Conservation (phyloP, 1,140 invertebrate species). For the Halictus rubicundus region DNA sequence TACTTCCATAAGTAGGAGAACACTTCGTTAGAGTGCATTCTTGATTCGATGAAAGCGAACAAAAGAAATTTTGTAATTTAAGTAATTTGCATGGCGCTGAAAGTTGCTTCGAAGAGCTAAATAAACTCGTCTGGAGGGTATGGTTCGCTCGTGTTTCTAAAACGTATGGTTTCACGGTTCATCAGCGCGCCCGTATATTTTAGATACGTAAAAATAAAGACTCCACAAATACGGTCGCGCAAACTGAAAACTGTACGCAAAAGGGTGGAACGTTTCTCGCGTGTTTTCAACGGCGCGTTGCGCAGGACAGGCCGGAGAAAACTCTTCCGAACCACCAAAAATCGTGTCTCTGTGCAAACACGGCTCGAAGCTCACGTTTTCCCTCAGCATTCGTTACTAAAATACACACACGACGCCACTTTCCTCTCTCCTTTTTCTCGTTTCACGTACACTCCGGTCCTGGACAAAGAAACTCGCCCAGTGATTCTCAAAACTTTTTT, state of each 20-base stretch:
- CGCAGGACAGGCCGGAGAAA: neutral
- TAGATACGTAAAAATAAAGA: neutral
- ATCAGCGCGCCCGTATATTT: too few species aligned
- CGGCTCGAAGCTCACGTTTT: slow-evolving; percentile 10
- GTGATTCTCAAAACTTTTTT: slow-evolving; percentile 39
- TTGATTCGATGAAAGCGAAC: too few species aligned
- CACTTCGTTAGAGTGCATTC: too few species aligned
- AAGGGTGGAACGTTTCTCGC: neutral
- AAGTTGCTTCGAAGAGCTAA: too few species aligned
- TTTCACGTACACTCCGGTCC: slow-evolving; percentile 32
- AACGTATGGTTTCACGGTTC: too few species aligned
- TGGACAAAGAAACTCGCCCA: slow-evolving; percentile 33
- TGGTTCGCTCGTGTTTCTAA: too few species aligned
- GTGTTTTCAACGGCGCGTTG: neutral
- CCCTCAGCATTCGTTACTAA: slow-evolving; percentile 52
- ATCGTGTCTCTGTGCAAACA: slow-evolving; percentile 36
- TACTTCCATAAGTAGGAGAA: too few species aligned
- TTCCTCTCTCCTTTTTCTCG: slow-evolving; percentile 61
- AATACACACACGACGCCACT: slow-evolving; percentile 56
- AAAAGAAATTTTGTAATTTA: too few species aligned
- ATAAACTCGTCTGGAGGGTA: too few species aligned
- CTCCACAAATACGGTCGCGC: neutral
- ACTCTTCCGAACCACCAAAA: slow-evolving; percentile 13
- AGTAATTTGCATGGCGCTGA: too few species aligned
- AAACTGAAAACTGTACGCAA: neutral